These are phyloP conservation scores for Baronia brevicornis DNA, from an alignment of 2,888 invertebrate species.

Conservation along the genomic window DNA sequence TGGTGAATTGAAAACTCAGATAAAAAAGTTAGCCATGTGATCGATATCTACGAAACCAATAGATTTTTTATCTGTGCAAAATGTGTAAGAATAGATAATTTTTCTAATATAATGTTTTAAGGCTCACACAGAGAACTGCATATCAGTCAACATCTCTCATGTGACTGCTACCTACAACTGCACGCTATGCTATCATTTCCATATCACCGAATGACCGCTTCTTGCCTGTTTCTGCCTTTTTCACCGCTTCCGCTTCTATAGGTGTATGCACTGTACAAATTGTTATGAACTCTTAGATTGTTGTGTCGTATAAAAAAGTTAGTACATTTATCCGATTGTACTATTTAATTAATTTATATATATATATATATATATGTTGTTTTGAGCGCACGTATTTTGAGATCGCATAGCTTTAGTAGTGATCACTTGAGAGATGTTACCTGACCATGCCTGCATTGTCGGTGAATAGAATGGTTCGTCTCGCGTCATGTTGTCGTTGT, in stretches of 20 bases:
- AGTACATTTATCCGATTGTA: slow-evolving; percentile 3
- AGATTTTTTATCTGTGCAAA: slow-evolving; percentile 3
- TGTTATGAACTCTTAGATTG: slow-evolving; percentile 13
- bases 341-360: slow-evolving; percentile 13
- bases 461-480: slow-evolving; percentile 24
- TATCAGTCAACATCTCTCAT: slow-evolving; percentile 71
- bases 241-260: slow-evolving; percentile 21
- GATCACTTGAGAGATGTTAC: slow-evolving; percentile 73
- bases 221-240: slow-evolving; percentile 29
- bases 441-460: slow-evolving; percentile 57
- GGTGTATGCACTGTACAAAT: slow-evolving; percentile 24
- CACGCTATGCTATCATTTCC: slow-evolving; percentile 44
- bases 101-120: slow-evolving; percentile 12
- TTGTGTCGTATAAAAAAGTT: slow-evolving; percentile 16
- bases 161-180: slow-evolving; percentile 57
- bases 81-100: slow-evolving; percentile 22
- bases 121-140: slow-evolving; percentile 28
- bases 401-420: slow-evolving; percentile 37
- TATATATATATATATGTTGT: slow-evolving; percentile 21
- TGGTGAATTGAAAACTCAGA: too few relatives aligned
- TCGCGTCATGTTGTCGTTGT: slow-evolving; percentile 12
- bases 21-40: too few relatives aligned
- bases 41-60: not conserved
- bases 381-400: slow-evolving; percentile 47
- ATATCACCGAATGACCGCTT: slow-evolving; percentile 37